Percentiles rank a stretch among this genome's conserved stretches.
phyloP scores from a whole-genome alignment of 2,888 invertebrate genomes.

The Scaptomyza reducta region DNA sequence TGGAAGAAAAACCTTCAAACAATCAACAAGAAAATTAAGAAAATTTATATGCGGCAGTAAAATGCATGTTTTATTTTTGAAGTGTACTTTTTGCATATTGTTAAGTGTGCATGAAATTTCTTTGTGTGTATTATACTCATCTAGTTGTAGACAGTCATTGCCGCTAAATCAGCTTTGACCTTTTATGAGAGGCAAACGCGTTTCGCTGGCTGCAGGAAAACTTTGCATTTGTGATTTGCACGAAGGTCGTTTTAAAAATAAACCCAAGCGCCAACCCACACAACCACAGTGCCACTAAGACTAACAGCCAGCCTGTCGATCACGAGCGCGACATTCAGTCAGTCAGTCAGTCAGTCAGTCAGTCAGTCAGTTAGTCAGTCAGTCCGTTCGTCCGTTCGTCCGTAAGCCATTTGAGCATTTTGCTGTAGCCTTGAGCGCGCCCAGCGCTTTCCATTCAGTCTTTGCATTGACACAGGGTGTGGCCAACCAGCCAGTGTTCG shows the following conservation, averaged over 20 bases:
- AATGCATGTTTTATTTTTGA: too few relatives aligned
- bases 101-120: background rate
- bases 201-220: constrained; percentile 55
- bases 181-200: constrained; percentile 68
- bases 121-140: constrained; percentile 5
- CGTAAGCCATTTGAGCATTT: constrained; percentile 44
- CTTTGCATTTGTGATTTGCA: constrained; percentile 74
- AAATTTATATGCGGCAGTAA: too few relatives aligned
- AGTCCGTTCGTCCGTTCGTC: constrained; percentile 15
- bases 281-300: constrained; percentile 24
- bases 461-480: constrained; percentile 71
- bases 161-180: constrained; percentile 73
- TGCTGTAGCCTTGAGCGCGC: constrained; percentile 70
- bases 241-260: constrained; percentile 77
- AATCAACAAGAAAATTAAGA: too few relatives aligned
- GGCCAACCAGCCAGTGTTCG: constrained; percentile 34
- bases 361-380: background rate
- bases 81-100: background rate
- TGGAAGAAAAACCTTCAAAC: background rate
- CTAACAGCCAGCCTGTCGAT: constrained; percentile 58
- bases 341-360: constrained; percentile 13
- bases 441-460: constrained; percentile 59
- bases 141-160: constrained; percentile 28
- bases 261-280: constrained; percentile 34
- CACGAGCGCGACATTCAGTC: constrained; percentile 42